phyloP scores from a whole-genome alignment of 2,888 invertebrate species.

The Andrena trimmerana region DNA sequence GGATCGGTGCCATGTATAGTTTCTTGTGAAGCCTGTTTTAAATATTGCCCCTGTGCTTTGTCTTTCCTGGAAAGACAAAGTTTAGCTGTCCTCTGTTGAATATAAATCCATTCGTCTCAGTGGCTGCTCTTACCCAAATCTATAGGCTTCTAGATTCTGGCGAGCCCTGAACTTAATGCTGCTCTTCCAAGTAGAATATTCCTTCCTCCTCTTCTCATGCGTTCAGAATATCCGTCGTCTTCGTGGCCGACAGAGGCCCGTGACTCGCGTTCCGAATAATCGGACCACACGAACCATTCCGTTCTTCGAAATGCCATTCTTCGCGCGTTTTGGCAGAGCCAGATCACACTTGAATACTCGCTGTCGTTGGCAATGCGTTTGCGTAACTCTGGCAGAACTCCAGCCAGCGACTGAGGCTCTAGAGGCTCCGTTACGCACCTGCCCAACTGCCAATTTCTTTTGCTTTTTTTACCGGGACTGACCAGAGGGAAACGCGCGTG shows the following conservation, averaged over 20 bases:
- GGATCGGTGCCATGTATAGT: not conserved
- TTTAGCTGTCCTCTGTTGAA: not conserved
- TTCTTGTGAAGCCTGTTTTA: not conserved
- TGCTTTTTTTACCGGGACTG: slow-evolving; percentile 1
- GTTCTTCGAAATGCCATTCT: slow-evolving; percentile 51
- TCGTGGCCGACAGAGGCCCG: not conserved
- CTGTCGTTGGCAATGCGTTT: slow-evolving; percentile 59
- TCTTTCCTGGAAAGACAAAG: not conserved
- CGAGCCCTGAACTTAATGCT: not conserved
- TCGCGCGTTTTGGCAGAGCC: slow-evolving; percentile 60
- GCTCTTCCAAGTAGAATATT: not conserved
- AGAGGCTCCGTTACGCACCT: slow-evolving; percentile 61
- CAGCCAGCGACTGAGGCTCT: slow-evolving; percentile 27
- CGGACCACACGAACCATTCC: not conserved
- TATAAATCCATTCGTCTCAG: not conserved
- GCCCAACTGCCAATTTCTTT: slow-evolving; percentile 56
- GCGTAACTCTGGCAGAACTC: slow-evolving; percentile 63
- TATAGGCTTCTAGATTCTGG: too few relatives aligned
- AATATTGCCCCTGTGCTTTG: not conserved
- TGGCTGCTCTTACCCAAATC: not conserved
- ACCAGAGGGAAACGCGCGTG: slow-evolving; percentile 14
- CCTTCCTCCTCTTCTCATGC: too few relatives aligned
- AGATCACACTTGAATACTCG: slow-evolving; percentile 43
- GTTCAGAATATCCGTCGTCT: too few relatives aligned
- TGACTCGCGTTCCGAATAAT: slow-evolving; percentile 25